Base-by-base conservation (phyloP, 2,113 vertebrate genomes). In the Pogona vitticeps region DNA sequence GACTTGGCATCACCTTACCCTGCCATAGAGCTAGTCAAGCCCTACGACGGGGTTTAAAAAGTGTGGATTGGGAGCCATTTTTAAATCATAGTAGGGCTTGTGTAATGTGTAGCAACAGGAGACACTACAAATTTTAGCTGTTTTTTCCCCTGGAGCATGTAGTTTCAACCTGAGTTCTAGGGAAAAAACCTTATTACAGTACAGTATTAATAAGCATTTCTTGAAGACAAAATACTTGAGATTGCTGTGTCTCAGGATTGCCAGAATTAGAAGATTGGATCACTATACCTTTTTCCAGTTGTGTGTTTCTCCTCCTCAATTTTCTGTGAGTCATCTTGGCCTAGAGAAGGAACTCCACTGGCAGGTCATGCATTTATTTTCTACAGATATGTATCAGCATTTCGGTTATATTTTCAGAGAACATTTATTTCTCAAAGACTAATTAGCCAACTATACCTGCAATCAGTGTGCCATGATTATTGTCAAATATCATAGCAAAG, bases 401-500 rank as follows among this genome's bases (percentile, higher is more conserved):
- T 40, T 18, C 61, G 18, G 8, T 52, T 67, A 52, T 18, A 28
- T 65, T 28, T n/a, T 31, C 28, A 56, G 33, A 36, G 40, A 76
- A 18, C 7, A 76, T 18, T 7, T 10, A 56, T 71, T 86, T 80
- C 18, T 75, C 85, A 85, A 2, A 13, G 9, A 65, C 9, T 56
- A 83, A 2, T 7, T 82, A 56, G 58, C 78, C 20, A 18, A 59
- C 80, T 90, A 26, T 88, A 96, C 96, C 93, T 0, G 95, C 92
- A 58, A 96, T 87, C 58, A 97, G 95, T 61, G 78, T 76, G 38
- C 94, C 91, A 0, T 31, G 75, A 7, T 84, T 94, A 71, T 92
- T 88, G 75, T 96, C 96, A 86, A 96, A 97, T 17, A 95, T 9
- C 94, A 97, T 95, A 3, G 93, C 89, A 76, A 94, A 95, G 75